Evolutionary conservation across 2,113 vertebrate genomes (phyloP).

Genomic region (Xerus inauris): DNA sequence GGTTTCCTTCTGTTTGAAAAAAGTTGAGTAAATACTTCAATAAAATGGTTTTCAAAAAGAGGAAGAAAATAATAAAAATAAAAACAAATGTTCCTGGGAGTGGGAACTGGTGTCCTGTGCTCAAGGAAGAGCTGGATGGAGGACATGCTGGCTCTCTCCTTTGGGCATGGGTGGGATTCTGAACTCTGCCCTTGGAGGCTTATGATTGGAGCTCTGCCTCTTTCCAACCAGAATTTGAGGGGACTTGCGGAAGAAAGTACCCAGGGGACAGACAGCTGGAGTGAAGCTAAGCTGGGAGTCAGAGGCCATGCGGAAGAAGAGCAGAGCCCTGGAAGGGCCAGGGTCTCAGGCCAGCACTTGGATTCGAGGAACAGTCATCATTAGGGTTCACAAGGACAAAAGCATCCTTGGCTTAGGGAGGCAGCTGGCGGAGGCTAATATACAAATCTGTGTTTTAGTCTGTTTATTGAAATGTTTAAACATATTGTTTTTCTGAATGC

Average conservation of each 20-base stretch:
- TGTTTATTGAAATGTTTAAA: constrained; percentile 62
- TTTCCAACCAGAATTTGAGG: background rate
- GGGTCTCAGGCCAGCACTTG: background rate
- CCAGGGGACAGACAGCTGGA: background rate
- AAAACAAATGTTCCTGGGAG: background rate
- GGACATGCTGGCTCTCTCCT: rapidly evolving
- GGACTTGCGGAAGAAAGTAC: background rate
- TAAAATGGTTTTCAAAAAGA: background rate
- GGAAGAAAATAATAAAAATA: background rate
- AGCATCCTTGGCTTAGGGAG: constrained; percentile 37
- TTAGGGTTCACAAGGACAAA: constrained; percentile 5
- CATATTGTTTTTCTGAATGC: constrained; percentile 56
- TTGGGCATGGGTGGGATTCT: no score
- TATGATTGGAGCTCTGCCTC: background rate
- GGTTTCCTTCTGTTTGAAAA: background rate
- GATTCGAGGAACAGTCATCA: background rate
- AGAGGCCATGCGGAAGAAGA: background rate
- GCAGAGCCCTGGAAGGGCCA: background rate
- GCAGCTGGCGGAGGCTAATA: constrained; percentile 14
- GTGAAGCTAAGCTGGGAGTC: background rate
- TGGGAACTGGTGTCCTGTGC: no score
- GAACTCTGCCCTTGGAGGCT: background rate
- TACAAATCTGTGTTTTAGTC: constrained; percentile 53
- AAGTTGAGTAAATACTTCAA: background rate
- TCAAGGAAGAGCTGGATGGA: rapidly evolving